These are phyloP conservation scores for Gasterosteus aculeatus DNA, from an alignment of 2,113 vertebrate species.

Conservation along the genomic window DNA sequence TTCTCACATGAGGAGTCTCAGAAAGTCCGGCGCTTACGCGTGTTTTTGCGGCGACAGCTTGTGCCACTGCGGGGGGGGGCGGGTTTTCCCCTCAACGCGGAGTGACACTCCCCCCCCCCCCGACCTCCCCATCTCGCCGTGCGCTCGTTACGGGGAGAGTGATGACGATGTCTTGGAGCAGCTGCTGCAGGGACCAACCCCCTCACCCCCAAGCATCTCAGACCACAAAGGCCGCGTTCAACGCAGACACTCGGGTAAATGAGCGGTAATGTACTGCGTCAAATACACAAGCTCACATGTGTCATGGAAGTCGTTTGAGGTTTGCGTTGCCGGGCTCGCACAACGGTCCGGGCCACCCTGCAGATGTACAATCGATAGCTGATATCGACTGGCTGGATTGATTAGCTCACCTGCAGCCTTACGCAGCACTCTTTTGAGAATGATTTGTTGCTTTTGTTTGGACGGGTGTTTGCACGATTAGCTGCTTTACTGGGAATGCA, in stretches of 20 bases:
- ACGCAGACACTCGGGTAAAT: slow-evolving; percentile 6
- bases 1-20: slow-evolving; percentile 61
- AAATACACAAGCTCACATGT: not conserved
- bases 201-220: slow-evolving; percentile 2
- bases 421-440: slow-evolving; percentile 19
- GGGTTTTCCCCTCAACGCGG: slow-evolving; percentile 61
- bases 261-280: slow-evolving; percentile 8
- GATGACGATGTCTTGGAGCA: slow-evolving; percentile 74
- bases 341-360: slow-evolving; percentile 46
- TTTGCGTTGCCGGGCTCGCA: slow-evolving; percentile 36
- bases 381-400: slow-evolving; percentile 47
- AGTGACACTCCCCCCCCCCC: slow-evolving; percentile 54
- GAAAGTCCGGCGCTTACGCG: slow-evolving; percentile 28
- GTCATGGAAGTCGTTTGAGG: not conserved
- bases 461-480: slow-evolving; percentile 1
- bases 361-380: slow-evolving; percentile 63
- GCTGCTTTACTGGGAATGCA: slow-evolving; percentile 4
- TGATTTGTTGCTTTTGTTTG: slow-evolving; percentile 8
- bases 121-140: slow-evolving; percentile 62
- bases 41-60: slow-evolving; percentile 66
- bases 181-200: slow-evolving; percentile 51
- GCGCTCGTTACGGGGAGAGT: slow-evolving; percentile 72
- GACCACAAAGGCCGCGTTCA: not conserved
- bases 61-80: slow-evolving; percentile 61
- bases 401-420: slow-evolving; percentile 42